Conservation (phyloP, 2,888 invertebrate species). For the Tricholauxania praeusta region DNA sequence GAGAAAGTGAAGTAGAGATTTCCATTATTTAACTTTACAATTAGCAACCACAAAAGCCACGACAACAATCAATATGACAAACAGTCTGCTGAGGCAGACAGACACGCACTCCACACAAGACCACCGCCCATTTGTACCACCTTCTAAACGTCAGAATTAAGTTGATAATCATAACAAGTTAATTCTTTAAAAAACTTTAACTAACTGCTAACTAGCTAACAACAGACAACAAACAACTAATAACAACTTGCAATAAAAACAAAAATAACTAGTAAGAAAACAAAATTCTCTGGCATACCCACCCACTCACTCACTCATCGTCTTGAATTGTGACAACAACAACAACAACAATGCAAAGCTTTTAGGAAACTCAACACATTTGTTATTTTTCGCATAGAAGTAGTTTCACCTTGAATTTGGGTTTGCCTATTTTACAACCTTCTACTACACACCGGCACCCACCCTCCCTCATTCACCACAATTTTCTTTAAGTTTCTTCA, state of each 20-base stretch:
- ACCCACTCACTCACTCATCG: background rate
- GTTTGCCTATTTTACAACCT: background rate
- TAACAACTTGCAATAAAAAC: background rate
- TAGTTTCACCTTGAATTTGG: slow-evolving; percentile 25
- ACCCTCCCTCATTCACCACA: background rate
- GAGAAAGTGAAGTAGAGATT: too few relatives aligned
- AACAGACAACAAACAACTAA: slow-evolving; percentile 1
- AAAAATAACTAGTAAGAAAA: slow-evolving; percentile 11
- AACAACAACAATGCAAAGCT: slow-evolving; percentile 2
- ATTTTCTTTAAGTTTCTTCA: too few relatives aligned
- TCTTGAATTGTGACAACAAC: background rate
- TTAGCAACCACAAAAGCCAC: too few relatives aligned
- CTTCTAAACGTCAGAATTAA: background rate
- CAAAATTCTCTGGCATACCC: background rate
- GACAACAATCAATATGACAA: too few relatives aligned
- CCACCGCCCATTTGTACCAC: background rate
- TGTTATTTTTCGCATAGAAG: slow-evolving; percentile 16
- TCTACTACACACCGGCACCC: background rate
- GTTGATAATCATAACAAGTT: slow-evolving; percentile 4
- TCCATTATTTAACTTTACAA: too few relatives aligned
- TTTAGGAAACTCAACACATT: slow-evolving; percentile 13
- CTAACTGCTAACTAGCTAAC: slow-evolving; percentile 4
- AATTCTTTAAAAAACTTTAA: background rate
- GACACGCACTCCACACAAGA: too few relatives aligned
- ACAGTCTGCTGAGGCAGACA: too few relatives aligned